phyloP scores from a whole-genome alignment of 2,888 invertebrate genomes.

The Melieria crassipennis region DNA sequence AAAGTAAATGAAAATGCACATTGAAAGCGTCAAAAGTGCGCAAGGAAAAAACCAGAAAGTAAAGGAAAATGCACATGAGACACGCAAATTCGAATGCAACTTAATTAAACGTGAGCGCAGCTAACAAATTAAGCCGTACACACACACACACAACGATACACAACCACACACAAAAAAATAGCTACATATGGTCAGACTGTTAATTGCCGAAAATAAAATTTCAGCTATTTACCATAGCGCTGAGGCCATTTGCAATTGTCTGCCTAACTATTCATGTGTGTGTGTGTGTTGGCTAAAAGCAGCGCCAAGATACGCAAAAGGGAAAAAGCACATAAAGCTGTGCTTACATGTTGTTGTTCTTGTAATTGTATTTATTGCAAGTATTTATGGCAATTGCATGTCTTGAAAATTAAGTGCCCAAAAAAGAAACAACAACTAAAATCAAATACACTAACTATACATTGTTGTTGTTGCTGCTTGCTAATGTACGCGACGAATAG shows the following conservation, averaged over 20 bases:
- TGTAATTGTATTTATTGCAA: neutral
- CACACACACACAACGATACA: neutral
- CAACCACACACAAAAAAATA: conserved; percentile 1
- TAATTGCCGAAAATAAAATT: neutral
- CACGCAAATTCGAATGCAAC: conserved; percentile 23
- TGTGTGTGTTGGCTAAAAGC: neutral
- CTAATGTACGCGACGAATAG: too few species aligned
- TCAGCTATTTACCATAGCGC: neutral
- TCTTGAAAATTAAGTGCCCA: too few species aligned
- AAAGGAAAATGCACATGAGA: neutral
- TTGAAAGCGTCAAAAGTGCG: too few species aligned
- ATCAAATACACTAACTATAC: too few species aligned
- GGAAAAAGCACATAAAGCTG: conserved; percentile 13
- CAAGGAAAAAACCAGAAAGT: too few species aligned
- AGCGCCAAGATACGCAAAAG: neutral
- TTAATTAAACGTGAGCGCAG: conserved; percentile 10
- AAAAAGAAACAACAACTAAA: too few species aligned
- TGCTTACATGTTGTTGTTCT: conserved; percentile 2
- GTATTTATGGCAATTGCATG: neutral
- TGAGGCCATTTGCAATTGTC: neutral
- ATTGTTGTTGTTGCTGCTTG: neutral
- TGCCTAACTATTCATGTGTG: neutral
- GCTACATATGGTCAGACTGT: neutral
- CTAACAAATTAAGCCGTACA: conserved; percentile 13
- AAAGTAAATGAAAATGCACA: too few species aligned